Evolutionary conservation across 2,113 vertebrate species (phyloP).

Genomic region (Larimichthys polyactis): DNA sequence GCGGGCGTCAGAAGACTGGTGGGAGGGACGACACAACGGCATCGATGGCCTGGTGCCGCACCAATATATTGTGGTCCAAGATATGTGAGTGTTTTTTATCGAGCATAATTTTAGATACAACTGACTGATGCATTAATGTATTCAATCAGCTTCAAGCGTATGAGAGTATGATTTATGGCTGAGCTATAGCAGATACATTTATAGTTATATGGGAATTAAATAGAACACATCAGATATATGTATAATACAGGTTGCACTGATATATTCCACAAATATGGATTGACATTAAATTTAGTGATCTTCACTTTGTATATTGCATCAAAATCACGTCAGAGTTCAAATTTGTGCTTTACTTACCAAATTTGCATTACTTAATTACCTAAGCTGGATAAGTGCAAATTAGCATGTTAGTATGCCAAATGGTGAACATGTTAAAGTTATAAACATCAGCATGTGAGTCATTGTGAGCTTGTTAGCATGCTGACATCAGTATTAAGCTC

Average conservation of each 20-base stretch:
- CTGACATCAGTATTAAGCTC: neutral
- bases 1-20: slow-evolving; percentile 98
- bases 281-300: too few species aligned
- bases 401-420: neutral
- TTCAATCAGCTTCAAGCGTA: neutral
- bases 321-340: neutral
- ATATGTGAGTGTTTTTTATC: slow-evolving; percentile 89
- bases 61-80: slow-evolving; percentile 99
- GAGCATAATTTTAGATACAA: neutral
- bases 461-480: neutral
- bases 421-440: neutral
- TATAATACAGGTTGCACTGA: neutral
- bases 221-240: neutral
- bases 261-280: too few species aligned
- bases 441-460: neutral
- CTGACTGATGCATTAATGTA: neutral
- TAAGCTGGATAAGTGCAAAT: neutral
- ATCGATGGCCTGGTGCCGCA: slow-evolving; percentile 97
- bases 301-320: neutral
- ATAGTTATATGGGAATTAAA: neutral
- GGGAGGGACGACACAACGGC: slow-evolving; percentile 98
- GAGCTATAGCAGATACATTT: neutral
- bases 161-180: neutral
- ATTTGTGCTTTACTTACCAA: too few species aligned
- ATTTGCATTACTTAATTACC: neutral